Percentiles rank a stretch among this genome's conserved stretches.
phyloP scores from a whole-genome alignment of 2,113 vertebrate genomes.

The Stigmatopora argus region DNA sequence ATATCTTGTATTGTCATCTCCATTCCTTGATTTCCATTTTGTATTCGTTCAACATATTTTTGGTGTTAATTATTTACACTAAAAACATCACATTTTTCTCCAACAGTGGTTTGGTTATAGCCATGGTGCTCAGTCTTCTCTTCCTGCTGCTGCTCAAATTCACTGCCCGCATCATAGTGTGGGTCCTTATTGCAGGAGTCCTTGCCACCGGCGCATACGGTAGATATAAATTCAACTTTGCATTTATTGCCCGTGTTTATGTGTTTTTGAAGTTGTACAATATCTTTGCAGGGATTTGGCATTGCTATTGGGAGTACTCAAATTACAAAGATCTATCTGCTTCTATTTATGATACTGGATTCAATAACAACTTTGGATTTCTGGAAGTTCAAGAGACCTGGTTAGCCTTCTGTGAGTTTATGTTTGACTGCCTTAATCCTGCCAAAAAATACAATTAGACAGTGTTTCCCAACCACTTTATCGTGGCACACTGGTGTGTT shows the following conservation, averaged over 20 bases:
- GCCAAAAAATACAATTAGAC: not conserved
- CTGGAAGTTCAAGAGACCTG: slow-evolving; percentile 81
- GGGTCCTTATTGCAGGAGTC: slow-evolving; percentile 78
- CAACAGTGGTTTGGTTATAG: slow-evolving; percentile 72
- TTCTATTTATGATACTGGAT: slow-evolving; percentile 68
- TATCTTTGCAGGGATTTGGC: slow-evolving; percentile 75
- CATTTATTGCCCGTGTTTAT: not conserved
- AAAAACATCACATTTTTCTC: no score
- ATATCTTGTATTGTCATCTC: not conserved
- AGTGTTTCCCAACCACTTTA: not conserved
- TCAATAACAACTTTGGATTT: slow-evolving; percentile 73
- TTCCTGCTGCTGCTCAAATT: slow-evolving; percentile 83
- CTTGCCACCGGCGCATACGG: slow-evolving; percentile 77
- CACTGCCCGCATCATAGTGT: slow-evolving; percentile 75
- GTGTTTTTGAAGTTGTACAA: not conserved
- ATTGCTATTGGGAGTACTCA: slow-evolving; percentile 79
- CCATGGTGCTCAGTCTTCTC: slow-evolving; percentile 79
- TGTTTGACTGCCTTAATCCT: no score
- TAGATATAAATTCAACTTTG: slow-evolving; percentile 33
- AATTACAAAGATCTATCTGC: slow-evolving; percentile 43
- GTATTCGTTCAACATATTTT: not conserved
- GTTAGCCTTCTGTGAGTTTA: slow-evolving; percentile 80
- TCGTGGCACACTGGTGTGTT: no score
- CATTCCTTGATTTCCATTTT: not conserved
- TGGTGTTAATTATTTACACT: not conserved